phyloP scores from a whole-genome alignment of 2,797 vertebrate genomes.

The Pangasius macronema region DNA sequence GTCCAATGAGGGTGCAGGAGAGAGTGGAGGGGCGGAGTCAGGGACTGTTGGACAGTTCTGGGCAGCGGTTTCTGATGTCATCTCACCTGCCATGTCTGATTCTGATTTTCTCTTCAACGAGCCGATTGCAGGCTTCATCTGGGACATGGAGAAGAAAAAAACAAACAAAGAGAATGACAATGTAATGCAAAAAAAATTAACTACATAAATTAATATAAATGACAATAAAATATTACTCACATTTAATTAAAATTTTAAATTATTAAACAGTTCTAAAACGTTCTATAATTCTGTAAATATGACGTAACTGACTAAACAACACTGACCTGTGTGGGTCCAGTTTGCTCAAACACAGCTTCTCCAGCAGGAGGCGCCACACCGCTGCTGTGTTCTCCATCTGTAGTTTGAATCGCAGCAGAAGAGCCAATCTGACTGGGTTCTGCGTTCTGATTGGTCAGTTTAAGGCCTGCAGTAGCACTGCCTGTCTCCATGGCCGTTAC shows the following conservation, averaged over 20 bases:
- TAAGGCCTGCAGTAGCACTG: conserved; percentile 66
- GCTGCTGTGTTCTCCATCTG: conserved; percentile 47
- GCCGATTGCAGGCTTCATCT: conserved; percentile 83
- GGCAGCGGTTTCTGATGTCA: conserved; percentile 62
- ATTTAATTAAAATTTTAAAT: not conserved
- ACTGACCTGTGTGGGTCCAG: conserved; percentile 78
- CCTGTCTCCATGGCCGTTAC: conserved; percentile 66
- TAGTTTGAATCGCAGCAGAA: conserved; percentile 31
- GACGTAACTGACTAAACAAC: not conserved
- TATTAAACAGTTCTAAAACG: not conserved
- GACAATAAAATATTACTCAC: not conserved
- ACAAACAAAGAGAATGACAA: not conserved
- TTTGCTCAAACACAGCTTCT: conserved; percentile 78
- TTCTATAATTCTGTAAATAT: not conserved
- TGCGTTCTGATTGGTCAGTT: conserved; percentile 57
- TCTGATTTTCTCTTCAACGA: conserved; percentile 92
- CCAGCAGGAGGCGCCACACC: conserved; percentile 64
- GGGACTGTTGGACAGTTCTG: conserved; percentile 65
- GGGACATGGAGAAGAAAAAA: not conserved
- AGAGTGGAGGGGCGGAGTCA: conserved; percentile 75
- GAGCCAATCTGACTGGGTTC: conserved; percentile 41
- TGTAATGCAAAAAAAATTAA: not conserved
- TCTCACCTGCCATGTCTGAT: conserved; percentile 81
- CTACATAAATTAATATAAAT: not conserved
- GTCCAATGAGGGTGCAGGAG: conserved; percentile 74